phyloP scores from a whole-genome alignment of 2,113 vertebrate species.

The Canis aureus region DNA sequence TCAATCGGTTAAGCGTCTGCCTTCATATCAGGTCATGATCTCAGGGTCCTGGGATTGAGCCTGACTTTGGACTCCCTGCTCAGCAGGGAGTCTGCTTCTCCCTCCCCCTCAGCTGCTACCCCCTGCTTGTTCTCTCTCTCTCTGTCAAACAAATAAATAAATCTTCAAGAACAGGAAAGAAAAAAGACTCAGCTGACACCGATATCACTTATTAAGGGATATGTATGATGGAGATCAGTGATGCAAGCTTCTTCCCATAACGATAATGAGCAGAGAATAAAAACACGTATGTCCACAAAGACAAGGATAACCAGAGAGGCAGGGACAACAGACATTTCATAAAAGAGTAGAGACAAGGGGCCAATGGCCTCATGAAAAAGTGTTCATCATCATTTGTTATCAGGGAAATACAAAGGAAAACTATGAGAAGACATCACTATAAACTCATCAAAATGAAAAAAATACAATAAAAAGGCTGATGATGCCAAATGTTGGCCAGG shows the following conservation, averaged over 20 bases:
- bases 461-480: not conserved
- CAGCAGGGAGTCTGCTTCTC: no score
- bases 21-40: no score
- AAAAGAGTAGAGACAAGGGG: not conserved
- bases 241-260: not conserved
- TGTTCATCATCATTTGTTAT: no score
- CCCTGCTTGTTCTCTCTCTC: no score
- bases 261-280: not conserved
- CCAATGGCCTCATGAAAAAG: not conserved
- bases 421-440: not conserved
- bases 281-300: rapidly evolving
- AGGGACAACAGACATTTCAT: not conserved
- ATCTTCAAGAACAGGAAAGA: no score
- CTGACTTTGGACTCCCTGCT: no score
- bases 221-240: rapidly evolving
- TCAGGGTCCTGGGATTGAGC: no score
- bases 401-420: not conserved
- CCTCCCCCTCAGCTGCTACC: no score
- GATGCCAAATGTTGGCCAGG: not conserved
- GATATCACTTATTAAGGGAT: rapidly evolving
- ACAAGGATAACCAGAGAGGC: not conserved
- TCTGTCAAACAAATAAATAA: no score
- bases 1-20: no score
- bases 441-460: not conserved
- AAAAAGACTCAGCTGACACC: rapidly evolving